phyloP scores from a whole-genome alignment of 2,797 vertebrate species.

The Pelobates cultripes region DNA sequence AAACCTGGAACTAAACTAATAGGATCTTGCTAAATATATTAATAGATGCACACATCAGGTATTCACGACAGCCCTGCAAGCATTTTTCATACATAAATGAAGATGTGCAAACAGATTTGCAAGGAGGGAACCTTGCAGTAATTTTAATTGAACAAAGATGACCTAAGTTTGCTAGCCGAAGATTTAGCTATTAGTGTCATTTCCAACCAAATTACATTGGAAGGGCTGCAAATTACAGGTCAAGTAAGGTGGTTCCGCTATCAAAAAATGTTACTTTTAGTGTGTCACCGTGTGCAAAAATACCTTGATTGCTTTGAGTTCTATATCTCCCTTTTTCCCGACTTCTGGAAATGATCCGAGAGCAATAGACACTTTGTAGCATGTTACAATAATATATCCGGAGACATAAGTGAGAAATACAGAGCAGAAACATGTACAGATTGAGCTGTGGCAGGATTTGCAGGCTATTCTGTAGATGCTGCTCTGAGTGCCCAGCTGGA shows the following conservation, averaged over 20 bases:
- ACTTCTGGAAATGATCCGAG: not conserved
- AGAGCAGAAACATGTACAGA: not conserved
- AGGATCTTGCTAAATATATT: slow-evolving; percentile 1
- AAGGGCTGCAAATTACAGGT: not conserved
- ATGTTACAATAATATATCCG: not conserved
- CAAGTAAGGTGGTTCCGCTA: slow-evolving; percentile 10
- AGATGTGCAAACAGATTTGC: slow-evolving; percentile 17
- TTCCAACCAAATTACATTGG: slow-evolving; percentile 15
- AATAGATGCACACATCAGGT: slow-evolving; percentile 2
- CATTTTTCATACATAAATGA: slow-evolving; percentile 21
- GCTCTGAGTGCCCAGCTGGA: not conserved
- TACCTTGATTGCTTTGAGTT: not conserved
- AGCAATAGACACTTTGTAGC: not conserved
- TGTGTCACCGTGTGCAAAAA: slow-evolving; percentile 6
- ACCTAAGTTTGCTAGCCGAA: slow-evolving; percentile 38
- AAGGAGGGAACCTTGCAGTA: not conserved
- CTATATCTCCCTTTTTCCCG: not conserved
- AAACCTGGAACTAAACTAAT: slow-evolving; percentile 2
- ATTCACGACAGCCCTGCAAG: not conserved
- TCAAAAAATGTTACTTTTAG: not conserved
- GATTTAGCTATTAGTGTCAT: slow-evolving; percentile 5
- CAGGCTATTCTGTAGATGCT: not conserved
- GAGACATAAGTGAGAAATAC: not conserved
- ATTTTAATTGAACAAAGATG: not conserved
- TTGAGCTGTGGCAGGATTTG: not conserved